A percentile compares a stretch with the other conserved stretches of the same genome.
Conservation (phyloP, 2,888 invertebrate species). For the Dendrolimus houi region DNA sequence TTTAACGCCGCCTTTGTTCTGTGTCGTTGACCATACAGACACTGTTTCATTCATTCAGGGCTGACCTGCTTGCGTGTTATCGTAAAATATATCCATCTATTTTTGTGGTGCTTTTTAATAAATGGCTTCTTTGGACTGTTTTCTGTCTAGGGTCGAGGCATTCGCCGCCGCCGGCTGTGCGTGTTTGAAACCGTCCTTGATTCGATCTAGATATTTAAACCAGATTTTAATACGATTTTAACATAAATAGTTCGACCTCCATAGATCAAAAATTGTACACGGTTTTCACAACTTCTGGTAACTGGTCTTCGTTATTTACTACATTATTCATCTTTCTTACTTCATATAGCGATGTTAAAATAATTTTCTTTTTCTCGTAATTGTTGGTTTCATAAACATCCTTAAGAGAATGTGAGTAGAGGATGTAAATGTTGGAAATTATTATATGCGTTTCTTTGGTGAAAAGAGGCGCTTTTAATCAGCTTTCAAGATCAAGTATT, state of each 20-base stretch:
- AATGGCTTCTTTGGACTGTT: not conserved
- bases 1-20: constrained; percentile 14
- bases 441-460: not conserved
- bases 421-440: not conserved
- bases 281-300: not conserved
- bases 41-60: constrained; percentile 19
- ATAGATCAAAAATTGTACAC: constrained; percentile 8
- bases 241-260: not conserved
- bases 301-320: too few relatives aligned
- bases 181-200: constrained; percentile 4
- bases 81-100: constrained; percentile 5
- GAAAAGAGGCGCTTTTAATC: not conserved
- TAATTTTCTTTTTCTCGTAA: too few relatives aligned
- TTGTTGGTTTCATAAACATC: not conserved
- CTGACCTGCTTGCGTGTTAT: constrained; percentile 11
- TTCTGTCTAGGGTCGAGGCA: constrained; percentile 5
- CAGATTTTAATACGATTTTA: not conserved
- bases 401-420: not conserved
- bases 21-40: constrained; percentile 18
- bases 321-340: too few relatives aligned
- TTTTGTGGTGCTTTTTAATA: constrained; percentile 1
- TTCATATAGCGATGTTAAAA: too few relatives aligned
- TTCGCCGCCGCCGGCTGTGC: constrained; percentile 6
- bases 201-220: not conserved
- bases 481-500: not conserved